A percentile compares a stretch with the other conserved stretches of the same genome.
These are phyloP conservation scores for Microctonus brassicae DNA, from an alignment of 2,888 invertebrate genomes.

Conservation along the genomic window DNA sequence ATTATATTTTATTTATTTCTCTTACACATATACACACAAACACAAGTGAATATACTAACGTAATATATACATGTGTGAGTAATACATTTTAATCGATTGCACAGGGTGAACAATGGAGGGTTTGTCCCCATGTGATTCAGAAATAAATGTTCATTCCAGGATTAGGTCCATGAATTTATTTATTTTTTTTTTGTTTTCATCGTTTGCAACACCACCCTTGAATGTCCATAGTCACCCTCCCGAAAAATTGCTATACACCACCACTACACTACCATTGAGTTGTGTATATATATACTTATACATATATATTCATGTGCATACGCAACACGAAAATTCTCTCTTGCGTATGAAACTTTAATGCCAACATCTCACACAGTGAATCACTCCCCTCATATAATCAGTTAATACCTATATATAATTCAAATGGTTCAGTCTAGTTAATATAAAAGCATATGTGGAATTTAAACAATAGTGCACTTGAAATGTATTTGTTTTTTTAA, in stretches of 20 bases:
- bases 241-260: neutral
- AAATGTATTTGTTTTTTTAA: too few species aligned
- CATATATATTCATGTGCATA: too few species aligned
- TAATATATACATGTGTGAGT: too few species aligned
- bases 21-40: neutral
- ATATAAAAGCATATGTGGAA: neutral
- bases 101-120: neutral
- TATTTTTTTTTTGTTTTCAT: neutral
- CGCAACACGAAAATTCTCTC: neutral
- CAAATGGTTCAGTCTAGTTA: neutral
- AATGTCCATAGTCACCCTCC: neutral
- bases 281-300: neutral
- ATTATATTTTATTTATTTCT: neutral
- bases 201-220: neutral
- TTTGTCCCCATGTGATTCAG: neutral
- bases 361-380: slow-evolving; percentile 16
- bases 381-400: slow-evolving; percentile 16
- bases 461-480: too few species aligned
- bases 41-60: too few species aligned
- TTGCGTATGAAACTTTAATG: slow-evolving; percentile 22
- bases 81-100: neutral
- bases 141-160: neutral
- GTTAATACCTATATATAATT: neutral
- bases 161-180: neutral
- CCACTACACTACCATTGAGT: neutral